Percentiles rank a stretch among this genome's conserved stretches.
These are phyloP conservation scores for Aspidoscelis tigris DNA, from an alignment of 2,113 vertebrate genomes.

Conservation along the genomic window DNA sequence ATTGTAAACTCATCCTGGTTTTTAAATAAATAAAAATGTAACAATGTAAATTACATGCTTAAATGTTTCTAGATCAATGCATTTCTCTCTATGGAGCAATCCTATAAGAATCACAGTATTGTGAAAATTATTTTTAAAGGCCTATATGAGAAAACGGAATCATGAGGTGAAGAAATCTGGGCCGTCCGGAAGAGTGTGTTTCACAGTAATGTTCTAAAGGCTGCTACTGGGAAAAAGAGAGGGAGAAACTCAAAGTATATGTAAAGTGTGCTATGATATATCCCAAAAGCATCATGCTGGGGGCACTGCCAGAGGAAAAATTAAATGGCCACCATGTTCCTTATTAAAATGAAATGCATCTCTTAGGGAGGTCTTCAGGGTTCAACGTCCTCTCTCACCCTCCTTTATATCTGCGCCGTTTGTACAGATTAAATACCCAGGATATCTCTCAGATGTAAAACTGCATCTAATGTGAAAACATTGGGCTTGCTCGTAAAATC, in stretches of 20 bases:
- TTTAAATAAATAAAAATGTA: too few relatives aligned
- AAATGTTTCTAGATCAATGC: too few relatives aligned
- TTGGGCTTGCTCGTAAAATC: constrained; percentile 73
- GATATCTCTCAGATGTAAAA: constrained; percentile 70
- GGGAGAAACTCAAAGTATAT: background rate
- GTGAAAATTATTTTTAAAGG: too few relatives aligned
- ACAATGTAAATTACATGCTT: too few relatives aligned
- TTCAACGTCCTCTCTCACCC: constrained; percentile 61
- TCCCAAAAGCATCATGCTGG: background rate
- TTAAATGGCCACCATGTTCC: constrained; percentile 35
- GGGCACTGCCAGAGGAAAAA: constrained; percentile 1
- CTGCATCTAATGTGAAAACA: constrained; percentile 71
- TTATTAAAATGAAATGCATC: constrained; percentile 64
- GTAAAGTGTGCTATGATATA: background rate
- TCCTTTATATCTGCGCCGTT: constrained; percentile 62
- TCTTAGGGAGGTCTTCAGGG: constrained; percentile 71
- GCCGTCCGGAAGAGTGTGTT: background rate
- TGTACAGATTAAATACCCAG: constrained; percentile 71
- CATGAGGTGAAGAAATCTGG: too few relatives aligned
- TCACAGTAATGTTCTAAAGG: background rate
- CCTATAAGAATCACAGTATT: background rate
- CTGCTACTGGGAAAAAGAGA: background rate
- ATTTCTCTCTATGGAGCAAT: background rate
- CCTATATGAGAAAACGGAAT: background rate
- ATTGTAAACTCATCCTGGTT: background rate